Evolutionary conservation across 2,797 vertebrate species (phyloP), one percentile per base, ranked within the genome.

Genomic region (Crenuchus spilurus): DNA sequence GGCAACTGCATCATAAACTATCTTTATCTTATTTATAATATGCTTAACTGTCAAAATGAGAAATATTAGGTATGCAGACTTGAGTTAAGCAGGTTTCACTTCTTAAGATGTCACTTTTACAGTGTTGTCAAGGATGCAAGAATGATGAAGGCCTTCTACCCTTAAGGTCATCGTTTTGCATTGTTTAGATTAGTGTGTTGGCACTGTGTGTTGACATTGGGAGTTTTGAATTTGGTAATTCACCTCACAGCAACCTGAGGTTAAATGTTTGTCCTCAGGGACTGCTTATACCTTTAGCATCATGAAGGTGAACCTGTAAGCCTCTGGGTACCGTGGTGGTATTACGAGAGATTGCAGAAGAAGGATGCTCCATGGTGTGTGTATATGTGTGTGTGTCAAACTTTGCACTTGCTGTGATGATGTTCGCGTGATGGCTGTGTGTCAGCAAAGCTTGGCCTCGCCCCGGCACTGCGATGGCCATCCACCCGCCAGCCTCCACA

Each of bases 371-470:
- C 10, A 20, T 10, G 35, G 20, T 31, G 46, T 65, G 51, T 26
- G 28, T 33, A 46, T 61, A 41, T 49, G 46, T 44, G 13, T 33
- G 7, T 8, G 37, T 71, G 0, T 67, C 2, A 35, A 18, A 24
- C n/a, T 44, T n/a, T 44, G 58, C 41, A 61, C 55, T 31, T 42
- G 30, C 61, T 41, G 52, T 42, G 39, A 46, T 64, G 42, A 67
- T 66, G 22, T 16, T 61, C 31, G 54, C 31, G 30, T 57, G 75
- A 66, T 79, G 70, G 69, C 60, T 65, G 39, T 71, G 71, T 70
- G 44, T 44, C 16, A 49, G 35, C 68, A 48, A 26, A 58, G 22
- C 49, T 52, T 24, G 14, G 49, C 24, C 49, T 26, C 57, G 26
- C 26, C 63, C 49, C 55, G 24, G 51, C 46, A 30, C 68, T 42